A percentile compares a stretch with the other conserved stretches of the same genome.
phyloP scores from a whole-genome alignment of 2,888 invertebrate genomes.

The Metellina segmentata region DNA sequence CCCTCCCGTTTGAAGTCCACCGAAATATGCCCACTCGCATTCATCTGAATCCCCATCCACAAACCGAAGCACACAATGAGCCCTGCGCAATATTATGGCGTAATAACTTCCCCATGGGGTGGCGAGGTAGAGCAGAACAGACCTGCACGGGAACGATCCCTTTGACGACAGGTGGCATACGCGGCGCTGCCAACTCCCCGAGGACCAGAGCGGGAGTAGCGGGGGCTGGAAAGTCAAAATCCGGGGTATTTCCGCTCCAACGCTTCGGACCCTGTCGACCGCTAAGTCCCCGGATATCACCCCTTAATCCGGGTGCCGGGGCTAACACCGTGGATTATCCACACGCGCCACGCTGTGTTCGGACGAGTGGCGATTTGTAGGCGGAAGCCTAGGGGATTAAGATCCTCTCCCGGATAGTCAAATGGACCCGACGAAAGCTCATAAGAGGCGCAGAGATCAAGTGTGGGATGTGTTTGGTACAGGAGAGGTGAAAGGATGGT shows the following conservation, averaged over 20 bases:
- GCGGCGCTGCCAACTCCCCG: not conserved
- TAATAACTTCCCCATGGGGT: slow-evolving; percentile 29
- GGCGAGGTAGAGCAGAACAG: slow-evolving; percentile 9
- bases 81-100: not conserved
- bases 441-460: slow-evolving; percentile 28
- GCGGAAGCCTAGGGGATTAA: slow-evolving; percentile 31
- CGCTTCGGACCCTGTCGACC: slow-evolving; percentile 45
- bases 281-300: slow-evolving; percentile 64
- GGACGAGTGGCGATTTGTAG: slow-evolving; percentile 38
- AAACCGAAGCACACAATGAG: not conserved
- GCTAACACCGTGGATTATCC: slow-evolving; percentile 39
- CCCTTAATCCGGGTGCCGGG: slow-evolving; percentile 46
- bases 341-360: slow-evolving; percentile 15
- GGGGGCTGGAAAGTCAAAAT: slow-evolving; percentile 41
- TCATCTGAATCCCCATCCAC: not conserved
- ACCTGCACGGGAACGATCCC: not conserved
- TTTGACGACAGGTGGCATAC: slow-evolving; percentile 70
- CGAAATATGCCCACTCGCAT: not conserved
- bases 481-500: not conserved
- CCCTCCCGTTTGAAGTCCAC: not conserved
- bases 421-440: slow-evolving; percentile 40
- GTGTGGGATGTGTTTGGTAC: not conserved
- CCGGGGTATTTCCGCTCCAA: slow-evolving; percentile 51
- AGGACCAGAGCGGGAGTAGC: not conserved
- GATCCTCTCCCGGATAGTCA: slow-evolving; percentile 7